Base-by-base conservation (phyloP, 2,113 vertebrate genomes). In the Oreochromis aureus region DNA sequence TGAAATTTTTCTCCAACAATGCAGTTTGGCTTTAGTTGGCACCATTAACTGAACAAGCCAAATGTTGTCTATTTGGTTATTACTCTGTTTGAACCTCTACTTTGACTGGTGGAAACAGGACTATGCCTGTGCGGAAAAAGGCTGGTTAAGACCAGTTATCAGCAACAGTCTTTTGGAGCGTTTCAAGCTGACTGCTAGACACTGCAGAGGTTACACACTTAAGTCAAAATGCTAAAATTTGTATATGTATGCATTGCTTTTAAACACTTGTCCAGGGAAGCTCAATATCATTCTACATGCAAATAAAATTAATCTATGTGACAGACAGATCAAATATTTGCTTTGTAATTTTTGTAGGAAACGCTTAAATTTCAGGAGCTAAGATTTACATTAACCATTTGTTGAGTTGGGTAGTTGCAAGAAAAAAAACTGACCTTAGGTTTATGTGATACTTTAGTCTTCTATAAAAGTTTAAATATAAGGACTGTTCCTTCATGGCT, bases 321-420 rank as follows among this genome's bases (percentile, higher is more conserved):
- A 56, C 54, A 1, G 32, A 71, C 32, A 2, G 51, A 36, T 10
- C 32, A 36, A 22, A 56, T 48, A 13, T 46, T 18, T 11, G 39
- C 22, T 73, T 46, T 73, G 2, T 46, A 16, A 10, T 46, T 5
- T 19, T 30, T n/a, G 10, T 44, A 46, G 2, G 4, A 30, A 32
- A 18, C 2, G 0, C 11, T 48, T 66, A 36, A 12, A 36, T 66
- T 66, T 63, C 11, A 34, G 24, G 19, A 24, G 78, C 19, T 6
- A 73, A 73, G 3, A 73, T 36, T 73, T 27, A 6, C n/a, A 46
- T 6, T 10, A 27, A 27, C 7, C 13, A 1, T 24, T 15, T 13
- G 22, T 11, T 24, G 12, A 22, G 27, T 30, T 61, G 24, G n/a
- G 30, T 5, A 39, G n/a, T 24, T 15, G 5, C 5, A 24, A 10